Evolutionary conservation across 2,888 invertebrate species (phyloP).

Genomic region (Campopleginae sp.): DNA sequence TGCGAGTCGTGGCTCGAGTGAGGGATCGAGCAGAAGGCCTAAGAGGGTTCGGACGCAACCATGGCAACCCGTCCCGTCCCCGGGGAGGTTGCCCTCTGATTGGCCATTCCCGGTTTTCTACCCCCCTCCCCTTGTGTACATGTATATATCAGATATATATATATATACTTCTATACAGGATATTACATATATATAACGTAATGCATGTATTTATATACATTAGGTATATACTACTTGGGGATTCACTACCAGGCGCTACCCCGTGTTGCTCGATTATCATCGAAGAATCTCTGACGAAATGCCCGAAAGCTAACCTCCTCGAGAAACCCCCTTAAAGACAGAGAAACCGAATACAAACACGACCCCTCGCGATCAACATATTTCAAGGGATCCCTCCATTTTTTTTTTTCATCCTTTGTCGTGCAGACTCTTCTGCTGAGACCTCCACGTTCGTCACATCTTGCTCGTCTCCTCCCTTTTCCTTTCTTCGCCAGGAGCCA

Average conservation of each 20-base stretch:
- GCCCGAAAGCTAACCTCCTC: conserved; percentile 73
- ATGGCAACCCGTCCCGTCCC: conserved; percentile 83
- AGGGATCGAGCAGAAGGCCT: conserved; percentile 82
- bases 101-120: conserved; percentile 83
- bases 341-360: conserved; percentile 59
- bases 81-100: conserved; percentile 83
- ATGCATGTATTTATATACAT: conserved; percentile 44
- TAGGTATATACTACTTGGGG: conserved; percentile 69
- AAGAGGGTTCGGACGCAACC: conserved; percentile 84
- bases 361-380: neutral
- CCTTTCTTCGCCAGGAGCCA: neutral
- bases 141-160: conserved; percentile 58
- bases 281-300: conserved; percentile 78
- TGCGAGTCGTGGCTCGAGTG: conserved; percentile 71
- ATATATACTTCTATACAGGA: conserved; percentile 20
- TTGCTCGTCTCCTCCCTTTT: neutral
- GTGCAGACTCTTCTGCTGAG: conserved; percentile 1
- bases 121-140: conserved; percentile 71
- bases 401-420: conserved; percentile 39
- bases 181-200: conserved; percentile 35
- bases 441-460: neutral
- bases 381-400: neutral
- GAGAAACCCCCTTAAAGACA: conserved; percentile 57
- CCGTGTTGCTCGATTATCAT: conserved; percentile 80
- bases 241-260: conserved; percentile 77